Conservation (phyloP, 2,888 invertebrate species). For the Agrotis ipsilon region DNA sequence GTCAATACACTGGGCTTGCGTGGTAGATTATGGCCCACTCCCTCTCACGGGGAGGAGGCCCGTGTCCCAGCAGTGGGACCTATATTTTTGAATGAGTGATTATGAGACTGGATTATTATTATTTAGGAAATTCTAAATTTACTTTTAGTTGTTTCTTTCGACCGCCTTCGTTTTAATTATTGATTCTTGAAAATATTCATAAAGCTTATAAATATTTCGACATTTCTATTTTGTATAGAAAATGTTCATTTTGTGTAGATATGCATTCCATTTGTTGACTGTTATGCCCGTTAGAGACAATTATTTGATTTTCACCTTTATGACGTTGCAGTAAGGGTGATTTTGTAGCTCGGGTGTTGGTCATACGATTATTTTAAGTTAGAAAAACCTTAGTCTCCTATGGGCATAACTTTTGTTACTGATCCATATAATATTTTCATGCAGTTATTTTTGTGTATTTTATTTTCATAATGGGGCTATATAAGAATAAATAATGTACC, state of each 20-base stretch:
- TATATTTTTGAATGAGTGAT: slow-evolving; percentile 56
- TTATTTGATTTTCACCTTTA: not conserved
- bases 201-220: not conserved
- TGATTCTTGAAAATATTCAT: not conserved
- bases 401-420: not conserved
- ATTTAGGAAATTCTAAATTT: slow-evolving; percentile 33
- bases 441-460: not conserved
- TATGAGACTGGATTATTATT: slow-evolving; percentile 65
- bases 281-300: slow-evolving; percentile 2
- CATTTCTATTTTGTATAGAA: slow-evolving; percentile 14
- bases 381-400: not conserved
- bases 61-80: no score
- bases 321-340: not conserved
- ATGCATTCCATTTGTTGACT: not conserved
- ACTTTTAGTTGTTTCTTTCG: slow-evolving; percentile 4
- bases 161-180: slow-evolving; percentile 1
- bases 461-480: not conserved
- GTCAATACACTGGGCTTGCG: no score
- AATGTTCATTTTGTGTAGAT: slow-evolving; percentile 18
- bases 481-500: not conserved
- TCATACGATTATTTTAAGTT: not conserved
- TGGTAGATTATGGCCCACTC: no score
- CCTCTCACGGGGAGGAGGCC: no score
- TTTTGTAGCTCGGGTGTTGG: slow-evolving; percentile 4
- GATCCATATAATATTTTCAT: not conserved